Conservation (phyloP, 2,888 invertebrate species). For the Ichneumoninae sp. region DNA sequence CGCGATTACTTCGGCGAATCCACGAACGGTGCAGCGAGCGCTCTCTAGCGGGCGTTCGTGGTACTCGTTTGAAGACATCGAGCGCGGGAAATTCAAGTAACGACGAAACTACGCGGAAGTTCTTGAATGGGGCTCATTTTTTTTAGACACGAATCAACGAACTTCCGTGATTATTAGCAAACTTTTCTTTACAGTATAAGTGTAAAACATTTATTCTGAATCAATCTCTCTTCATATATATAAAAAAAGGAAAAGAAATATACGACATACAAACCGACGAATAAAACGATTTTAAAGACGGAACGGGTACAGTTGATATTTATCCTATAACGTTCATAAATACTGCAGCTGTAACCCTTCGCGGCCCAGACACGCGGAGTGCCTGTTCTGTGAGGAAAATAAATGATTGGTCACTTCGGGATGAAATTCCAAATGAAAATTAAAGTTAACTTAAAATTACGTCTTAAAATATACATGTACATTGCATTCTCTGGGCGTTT, state of each 20-base stretch:
- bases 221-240: slow-evolving; percentile 72
- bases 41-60: neutral
- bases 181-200: slow-evolving; percentile 74
- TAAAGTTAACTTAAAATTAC: slow-evolving; percentile 48
- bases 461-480: slow-evolving; percentile 62
- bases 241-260: slow-evolving; percentile 60
- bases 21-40: neutral
- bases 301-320: slow-evolving; percentile 49
- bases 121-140: neutral
- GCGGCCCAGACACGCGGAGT: neutral
- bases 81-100: slow-evolving; percentile 34
- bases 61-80: neutral
- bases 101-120: neutral
- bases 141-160: slow-evolving; percentile 68
- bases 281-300: slow-evolving; percentile 34
- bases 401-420: slow-evolving; percentile 47
- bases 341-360: slow-evolving; percentile 60
- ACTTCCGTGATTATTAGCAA: slow-evolving; percentile 75
- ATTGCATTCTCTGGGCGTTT: slow-evolving; percentile 60
- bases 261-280: slow-evolving; percentile 51
- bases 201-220: slow-evolving; percentile 78
- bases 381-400: slow-evolving; percentile 40
- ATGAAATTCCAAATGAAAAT: slow-evolving; percentile 58
- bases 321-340: slow-evolving; percentile 61
- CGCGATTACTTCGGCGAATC: neutral